Percentiles rank a stretch among this genome's conserved stretches.
Conservation (phyloP, 1,140 invertebrate genomes). For the Wasmannia auropunctata region DNA sequence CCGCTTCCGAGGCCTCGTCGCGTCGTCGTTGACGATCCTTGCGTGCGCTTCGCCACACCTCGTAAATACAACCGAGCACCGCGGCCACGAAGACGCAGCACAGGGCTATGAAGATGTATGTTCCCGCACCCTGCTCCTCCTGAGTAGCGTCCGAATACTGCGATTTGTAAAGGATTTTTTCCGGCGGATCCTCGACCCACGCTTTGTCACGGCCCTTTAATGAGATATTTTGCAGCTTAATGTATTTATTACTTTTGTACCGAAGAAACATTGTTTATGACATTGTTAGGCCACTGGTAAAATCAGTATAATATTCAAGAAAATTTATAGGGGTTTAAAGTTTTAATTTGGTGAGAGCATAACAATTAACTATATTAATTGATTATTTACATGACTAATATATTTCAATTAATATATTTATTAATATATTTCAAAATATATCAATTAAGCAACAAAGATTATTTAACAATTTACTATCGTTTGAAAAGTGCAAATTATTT, state of each 20-base stretch:
- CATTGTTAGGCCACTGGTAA: not conserved
- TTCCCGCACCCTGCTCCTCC: constrained; percentile 90
- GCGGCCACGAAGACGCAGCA: constrained; percentile 89
- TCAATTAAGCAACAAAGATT: not conserved
- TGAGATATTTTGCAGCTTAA: not conserved
- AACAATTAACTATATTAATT: not conserved
- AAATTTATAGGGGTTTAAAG: not conserved
- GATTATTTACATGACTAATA: too few species aligned
- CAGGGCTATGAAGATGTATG: constrained; percentile 90
- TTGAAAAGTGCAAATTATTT: not conserved
- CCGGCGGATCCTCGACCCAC: constrained; percentile 93
- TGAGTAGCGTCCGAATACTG: constrained; percentile 89
- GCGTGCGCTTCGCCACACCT: constrained; percentile 86
- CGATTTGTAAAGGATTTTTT: constrained; percentile 90
- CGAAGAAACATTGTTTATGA: not conserved
- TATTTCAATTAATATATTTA: not conserved
- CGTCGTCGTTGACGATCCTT: constrained; percentile 85
- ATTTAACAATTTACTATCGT: not conserved
- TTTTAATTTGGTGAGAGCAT: not conserved
- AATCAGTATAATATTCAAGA: not conserved
- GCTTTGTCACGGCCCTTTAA: constrained; percentile 89
- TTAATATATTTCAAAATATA: not conserved
- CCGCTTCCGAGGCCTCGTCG: constrained; percentile 75
- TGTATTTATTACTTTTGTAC: not conserved
- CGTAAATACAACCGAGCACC: constrained; percentile 87